phyloP scores from a whole-genome alignment of 2,113 vertebrate species.

The Zosterops borbonicus region DNA sequence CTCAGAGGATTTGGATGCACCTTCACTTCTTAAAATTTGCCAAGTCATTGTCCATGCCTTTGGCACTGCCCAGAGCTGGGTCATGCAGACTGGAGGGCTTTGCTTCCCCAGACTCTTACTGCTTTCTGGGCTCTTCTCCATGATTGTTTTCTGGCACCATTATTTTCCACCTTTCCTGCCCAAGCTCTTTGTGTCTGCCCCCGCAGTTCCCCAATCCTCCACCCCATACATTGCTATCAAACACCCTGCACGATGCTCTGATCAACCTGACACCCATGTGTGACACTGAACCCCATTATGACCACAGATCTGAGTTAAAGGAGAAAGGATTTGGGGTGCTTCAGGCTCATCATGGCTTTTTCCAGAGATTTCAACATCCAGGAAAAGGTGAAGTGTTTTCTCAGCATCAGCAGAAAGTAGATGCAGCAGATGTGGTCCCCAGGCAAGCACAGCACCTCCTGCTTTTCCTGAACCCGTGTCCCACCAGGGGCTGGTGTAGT shows the following conservation, averaged over 20 bases:
- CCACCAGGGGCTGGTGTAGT: neutral
- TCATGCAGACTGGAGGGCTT: neutral
- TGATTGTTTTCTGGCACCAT: neutral
- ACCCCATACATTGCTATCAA: neutral
- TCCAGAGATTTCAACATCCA: neutral
- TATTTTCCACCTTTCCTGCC: neutral
- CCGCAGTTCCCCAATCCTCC: neutral
- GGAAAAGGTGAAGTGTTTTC: neutral
- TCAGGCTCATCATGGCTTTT: neutral
- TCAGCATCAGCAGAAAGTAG: neutral
- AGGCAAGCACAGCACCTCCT: neutral
- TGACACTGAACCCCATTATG: accelerated
- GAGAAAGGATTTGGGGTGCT: neutral
- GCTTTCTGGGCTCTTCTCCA: neutral
- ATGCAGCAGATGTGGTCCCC: neutral
- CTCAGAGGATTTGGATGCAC: neutral
- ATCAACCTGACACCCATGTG: accelerated
- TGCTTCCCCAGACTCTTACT: neutral
- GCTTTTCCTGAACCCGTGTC: neutral
- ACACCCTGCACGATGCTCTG: accelerated
- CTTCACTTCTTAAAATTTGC: neutral
- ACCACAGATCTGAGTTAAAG: neutral
- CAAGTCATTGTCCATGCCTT: neutral
- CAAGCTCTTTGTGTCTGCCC: accelerated
- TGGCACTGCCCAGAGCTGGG: neutral